phyloP scores from a whole-genome alignment of 2,797 vertebrate species.

The Tragopan temminckii region DNA sequence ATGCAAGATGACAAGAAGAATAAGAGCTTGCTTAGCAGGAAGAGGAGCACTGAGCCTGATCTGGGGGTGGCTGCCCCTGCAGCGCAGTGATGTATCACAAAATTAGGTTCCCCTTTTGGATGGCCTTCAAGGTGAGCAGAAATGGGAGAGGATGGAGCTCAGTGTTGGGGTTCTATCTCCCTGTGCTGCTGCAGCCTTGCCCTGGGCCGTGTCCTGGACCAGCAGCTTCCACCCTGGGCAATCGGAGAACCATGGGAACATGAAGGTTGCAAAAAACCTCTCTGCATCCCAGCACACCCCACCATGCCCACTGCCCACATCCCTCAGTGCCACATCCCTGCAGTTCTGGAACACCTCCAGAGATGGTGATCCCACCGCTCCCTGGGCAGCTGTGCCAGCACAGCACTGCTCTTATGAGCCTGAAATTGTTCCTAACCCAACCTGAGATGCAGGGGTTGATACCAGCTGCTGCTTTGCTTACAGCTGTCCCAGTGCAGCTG shows the following conservation, averaged over 20 bases:
- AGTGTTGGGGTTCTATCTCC: not conserved
- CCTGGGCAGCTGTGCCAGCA: no score
- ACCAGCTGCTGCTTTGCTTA: not conserved
- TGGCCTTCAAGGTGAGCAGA: not conserved
- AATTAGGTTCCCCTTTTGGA: rapidly evolving
- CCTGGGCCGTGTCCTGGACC: not conserved
- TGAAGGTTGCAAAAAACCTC: no score
- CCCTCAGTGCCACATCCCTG: no score
- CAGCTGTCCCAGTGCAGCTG: rapidly evolving
- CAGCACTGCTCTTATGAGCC: no score
- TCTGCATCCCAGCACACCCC: no score
- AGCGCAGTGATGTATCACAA: not conserved
- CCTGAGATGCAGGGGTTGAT: not conserved
- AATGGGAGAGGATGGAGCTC: not conserved
- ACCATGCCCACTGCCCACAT: no score
- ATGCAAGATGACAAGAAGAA: not conserved
- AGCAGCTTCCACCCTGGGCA: not conserved
- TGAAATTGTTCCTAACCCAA: no score
- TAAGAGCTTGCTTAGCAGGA: not conserved
- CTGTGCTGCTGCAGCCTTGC: not conserved
- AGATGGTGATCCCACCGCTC: no score
- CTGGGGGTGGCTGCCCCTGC: not conserved
- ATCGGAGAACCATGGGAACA: no score
- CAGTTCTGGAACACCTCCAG: no score
- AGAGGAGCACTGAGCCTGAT: not conserved